These are phyloP conservation scores for Stenopsyche tienmushanensis DNA, from an alignment of 1,140 invertebrate genomes.

Conservation along the genomic window DNA sequence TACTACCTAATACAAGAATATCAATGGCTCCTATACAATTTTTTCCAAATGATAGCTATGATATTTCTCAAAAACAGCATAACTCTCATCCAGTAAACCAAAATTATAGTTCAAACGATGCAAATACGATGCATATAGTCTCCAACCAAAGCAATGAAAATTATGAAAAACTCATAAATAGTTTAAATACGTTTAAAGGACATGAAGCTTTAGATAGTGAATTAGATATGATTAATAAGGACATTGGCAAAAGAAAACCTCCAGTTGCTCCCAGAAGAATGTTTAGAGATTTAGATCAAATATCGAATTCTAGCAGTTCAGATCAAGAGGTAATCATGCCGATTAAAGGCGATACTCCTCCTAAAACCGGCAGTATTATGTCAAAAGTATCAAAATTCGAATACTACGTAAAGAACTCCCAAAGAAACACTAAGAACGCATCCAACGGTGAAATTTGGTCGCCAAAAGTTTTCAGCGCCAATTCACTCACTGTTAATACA, in stretches of 20 bases:
- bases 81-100: background rate
- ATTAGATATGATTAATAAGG: constrained; percentile 52
- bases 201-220: constrained; percentile 49
- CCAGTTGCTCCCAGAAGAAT: constrained; percentile 51
- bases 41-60: constrained; percentile 48
- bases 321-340: constrained; percentile 31
- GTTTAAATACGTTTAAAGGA: constrained; percentile 22
- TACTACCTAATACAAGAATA: constrained; percentile 71
- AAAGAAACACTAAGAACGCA: constrained; percentile 50
- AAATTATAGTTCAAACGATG: constrained; percentile 8
- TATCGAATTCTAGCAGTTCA: constrained; percentile 37
- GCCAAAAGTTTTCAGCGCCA: constrained; percentile 75
- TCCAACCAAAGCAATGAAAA: constrained; percentile 50
- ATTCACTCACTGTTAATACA: constrained; percentile 74
- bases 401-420: constrained; percentile 58
- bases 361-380: constrained; percentile 56
- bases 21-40: constrained; percentile 74
- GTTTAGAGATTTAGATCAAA: constrained; percentile 48
- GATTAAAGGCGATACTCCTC: constrained; percentile 34
- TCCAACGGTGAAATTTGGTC: constrained; percentile 56
- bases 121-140: constrained; percentile 15
- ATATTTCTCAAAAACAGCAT: background rate
- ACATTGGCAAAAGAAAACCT: constrained; percentile 52
- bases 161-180: constrained; percentile 38
- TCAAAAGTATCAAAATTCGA: constrained; percentile 64